Evolutionary conservation across 2,797 vertebrate genomes (phyloP).

Genomic region (Cyclura pinguis): DNA sequence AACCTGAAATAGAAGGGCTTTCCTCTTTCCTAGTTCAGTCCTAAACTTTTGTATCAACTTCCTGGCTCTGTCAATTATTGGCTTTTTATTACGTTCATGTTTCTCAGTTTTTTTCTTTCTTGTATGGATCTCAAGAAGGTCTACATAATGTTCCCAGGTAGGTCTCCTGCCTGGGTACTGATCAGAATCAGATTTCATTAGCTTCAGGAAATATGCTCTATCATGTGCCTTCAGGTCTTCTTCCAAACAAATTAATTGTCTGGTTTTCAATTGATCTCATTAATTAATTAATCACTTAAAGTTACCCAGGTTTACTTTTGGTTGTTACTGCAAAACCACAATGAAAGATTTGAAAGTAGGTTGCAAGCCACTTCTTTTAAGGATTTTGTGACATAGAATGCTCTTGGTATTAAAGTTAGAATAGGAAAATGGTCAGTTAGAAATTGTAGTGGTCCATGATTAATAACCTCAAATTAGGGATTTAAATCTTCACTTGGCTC

Average conservation of each 20-base stretch:
- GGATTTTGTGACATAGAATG: conserved; percentile 5
- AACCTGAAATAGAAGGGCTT: background rate
- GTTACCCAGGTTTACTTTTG: background rate
- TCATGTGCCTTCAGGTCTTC: background rate
- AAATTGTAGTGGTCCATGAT: background rate
- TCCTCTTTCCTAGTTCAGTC: background rate
- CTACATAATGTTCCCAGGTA: background rate
- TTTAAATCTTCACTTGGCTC: too few relatives aligned
- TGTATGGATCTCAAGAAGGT: background rate
- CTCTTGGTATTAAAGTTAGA: background rate
- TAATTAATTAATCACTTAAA: background rate
- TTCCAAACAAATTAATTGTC: background rate
- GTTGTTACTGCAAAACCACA: background rate
- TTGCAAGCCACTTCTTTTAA: conserved; percentile 3
- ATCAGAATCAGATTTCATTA: background rate
- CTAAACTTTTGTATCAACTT: background rate
- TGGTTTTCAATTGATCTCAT: background rate
- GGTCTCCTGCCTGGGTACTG: background rate
- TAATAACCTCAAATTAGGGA: too few relatives aligned
- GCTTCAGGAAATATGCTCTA: background rate
- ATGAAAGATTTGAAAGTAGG: background rate
- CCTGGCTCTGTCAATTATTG: background rate
- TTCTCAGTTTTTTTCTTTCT: background rate
- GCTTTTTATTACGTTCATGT: background rate
- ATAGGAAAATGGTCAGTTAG: background rate